Evolutionary conservation across 1,140 invertebrate genomes (phyloP), one percentile per base, ranked within the genome.

Genomic region (Bombus polaris): DNA sequence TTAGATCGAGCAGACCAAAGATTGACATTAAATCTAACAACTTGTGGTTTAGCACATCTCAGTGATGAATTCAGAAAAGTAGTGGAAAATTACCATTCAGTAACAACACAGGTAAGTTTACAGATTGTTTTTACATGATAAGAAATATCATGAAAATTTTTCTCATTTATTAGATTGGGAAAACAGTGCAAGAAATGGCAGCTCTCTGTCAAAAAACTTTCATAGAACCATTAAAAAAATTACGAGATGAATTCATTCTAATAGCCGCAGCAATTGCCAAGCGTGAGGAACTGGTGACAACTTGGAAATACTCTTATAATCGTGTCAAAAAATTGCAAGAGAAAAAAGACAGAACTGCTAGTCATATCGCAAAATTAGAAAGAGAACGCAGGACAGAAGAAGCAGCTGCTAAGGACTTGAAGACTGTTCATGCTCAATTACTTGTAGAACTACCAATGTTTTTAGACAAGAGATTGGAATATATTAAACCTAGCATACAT

Each of bases 171-270:
- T 37, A 94, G 94, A 88, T 95, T 10, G 94, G 94, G 15, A 94
- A 93, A 86, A 93, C 89, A 1, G 91, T 95, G 25, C 92, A 94
- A 82, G 93, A 93, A 35, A 85, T 93, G 78, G 89, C 93, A 73
- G 28, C 42, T 22, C 79, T 94, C 3, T 94, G 88, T 72, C 83
- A 93, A 12, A 94, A 92, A 81, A 95, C 94, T 0, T 94, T 95
- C 70, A 88, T 94, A 35, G 95, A 96, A 37, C 95, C 95, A 37
- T 53, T 95, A 44, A 95, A 95, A 85, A 95, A 94, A 75, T 92
- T 95, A 35, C 87, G 91, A 32, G 93, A 93, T n/a, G 92, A 94
- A 81, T 95, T 95, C 76, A 85, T 86, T 2, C 73, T 90, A 37
- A 90, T 95, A 28, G 93, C 92, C 28, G 88, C 87, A 2, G 92